Percentiles rank a stretch among this genome's conserved stretches.
Conservation (phyloP, 1,140 invertebrate genomes). For the Tetragonula clypearis region DNA sequence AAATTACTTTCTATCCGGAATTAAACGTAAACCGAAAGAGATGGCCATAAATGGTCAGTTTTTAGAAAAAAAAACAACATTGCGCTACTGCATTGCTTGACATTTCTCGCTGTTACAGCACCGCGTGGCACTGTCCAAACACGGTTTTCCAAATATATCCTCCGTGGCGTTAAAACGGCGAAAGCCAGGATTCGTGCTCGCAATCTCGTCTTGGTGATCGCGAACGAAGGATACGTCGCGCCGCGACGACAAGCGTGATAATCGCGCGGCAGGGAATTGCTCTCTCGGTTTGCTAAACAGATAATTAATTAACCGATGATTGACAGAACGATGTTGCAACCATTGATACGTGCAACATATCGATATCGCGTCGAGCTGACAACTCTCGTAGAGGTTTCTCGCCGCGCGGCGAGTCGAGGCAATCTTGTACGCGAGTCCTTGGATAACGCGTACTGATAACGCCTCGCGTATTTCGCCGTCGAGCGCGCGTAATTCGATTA, state of each 20-base stretch:
- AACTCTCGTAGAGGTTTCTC: background rate
- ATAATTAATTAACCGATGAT: slow-evolving; percentile 47
- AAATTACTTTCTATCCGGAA: no score
- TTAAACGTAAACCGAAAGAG: no score
- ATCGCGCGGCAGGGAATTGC: slow-evolving; percentile 30
- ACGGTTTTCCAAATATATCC: no score
- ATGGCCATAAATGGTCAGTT: no score
- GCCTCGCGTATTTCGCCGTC: no score
- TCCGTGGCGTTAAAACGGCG: no score
- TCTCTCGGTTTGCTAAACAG: slow-evolving; percentile 32
- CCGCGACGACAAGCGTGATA: slow-evolving; percentile 36
- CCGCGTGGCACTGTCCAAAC: no score
- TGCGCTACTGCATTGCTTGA: no score
- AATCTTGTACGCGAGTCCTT: background rate
- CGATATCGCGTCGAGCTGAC: background rate
- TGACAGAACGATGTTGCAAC: slow-evolving; percentile 1
- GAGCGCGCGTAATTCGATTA: slow-evolving; percentile 19
- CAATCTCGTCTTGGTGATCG: slow-evolving; percentile 1
- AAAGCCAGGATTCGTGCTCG: background rate
- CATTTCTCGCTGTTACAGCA: background rate
- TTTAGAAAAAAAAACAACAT: no score
- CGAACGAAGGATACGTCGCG: background rate
- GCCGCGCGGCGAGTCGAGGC: no score
- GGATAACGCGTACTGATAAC: no score
- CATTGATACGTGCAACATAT: background rate